phyloP scores from a whole-genome alignment of 2,113 vertebrate species.

The Myotis yumanensis region DNA sequence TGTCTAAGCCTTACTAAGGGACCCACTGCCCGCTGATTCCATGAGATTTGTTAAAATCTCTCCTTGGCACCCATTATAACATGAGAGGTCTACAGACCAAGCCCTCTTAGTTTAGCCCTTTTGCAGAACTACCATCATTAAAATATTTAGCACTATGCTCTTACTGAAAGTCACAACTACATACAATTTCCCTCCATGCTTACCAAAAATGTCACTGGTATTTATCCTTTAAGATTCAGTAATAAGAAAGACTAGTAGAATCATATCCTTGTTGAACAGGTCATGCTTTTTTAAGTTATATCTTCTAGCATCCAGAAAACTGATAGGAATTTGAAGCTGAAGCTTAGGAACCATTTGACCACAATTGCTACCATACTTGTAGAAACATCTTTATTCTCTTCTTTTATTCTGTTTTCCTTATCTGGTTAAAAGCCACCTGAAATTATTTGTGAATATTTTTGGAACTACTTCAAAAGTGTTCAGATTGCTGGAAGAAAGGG shows the following conservation, averaged over 20 bases:
- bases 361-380: not conserved
- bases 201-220: not conserved
- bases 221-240: not conserved
- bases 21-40: not conserved
- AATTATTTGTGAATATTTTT: conserved; percentile 28
- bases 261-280: not conserved
- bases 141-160: not conserved
- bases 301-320: not conserved
- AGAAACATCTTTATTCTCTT: not conserved
- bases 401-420: not conserved
- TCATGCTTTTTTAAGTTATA: not conserved
- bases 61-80: not conserved
- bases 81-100: not conserved
- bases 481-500: not conserved
- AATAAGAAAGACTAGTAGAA: not conserved
- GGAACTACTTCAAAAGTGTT: not conserved
- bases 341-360: not conserved
- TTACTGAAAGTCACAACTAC: not conserved
- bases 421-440: not conserved
- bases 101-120: not conserved
- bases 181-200: not conserved
- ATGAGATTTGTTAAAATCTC: not conserved
- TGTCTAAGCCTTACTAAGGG: not conserved
- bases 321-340: not conserved
- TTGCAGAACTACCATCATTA: not conserved